Evolutionary conservation across 2,888 invertebrate genomes (phyloP).

Genomic region (Adineta ricciae): DNA sequence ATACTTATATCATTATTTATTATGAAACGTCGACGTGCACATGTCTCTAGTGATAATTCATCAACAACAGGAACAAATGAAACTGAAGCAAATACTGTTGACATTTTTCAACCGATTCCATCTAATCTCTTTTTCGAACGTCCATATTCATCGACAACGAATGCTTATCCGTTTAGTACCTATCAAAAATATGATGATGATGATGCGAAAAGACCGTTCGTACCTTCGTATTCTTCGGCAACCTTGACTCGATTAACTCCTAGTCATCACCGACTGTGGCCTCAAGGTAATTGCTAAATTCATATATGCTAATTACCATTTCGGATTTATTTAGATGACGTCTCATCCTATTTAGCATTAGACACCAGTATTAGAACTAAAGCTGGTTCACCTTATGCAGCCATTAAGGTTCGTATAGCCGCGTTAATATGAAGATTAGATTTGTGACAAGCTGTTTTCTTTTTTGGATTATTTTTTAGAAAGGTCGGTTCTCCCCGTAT

Average conservation of each 20-base stretch:
- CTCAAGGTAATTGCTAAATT: background rate
- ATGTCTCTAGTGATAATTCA: conserved; percentile 29
- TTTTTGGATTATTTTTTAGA: background rate
- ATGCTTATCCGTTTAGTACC: conserved; percentile 7
- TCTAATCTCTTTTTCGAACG: conserved; percentile 16
- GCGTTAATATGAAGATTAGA: too few relatives aligned
- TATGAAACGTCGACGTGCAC: conserved; percentile 23
- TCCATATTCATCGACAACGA: background rate
- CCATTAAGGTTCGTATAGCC: background rate
- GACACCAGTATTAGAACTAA: background rate
- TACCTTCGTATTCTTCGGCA: background rate
- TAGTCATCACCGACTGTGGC: background rate
- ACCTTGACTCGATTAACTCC: background rate
- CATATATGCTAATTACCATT: background rate
- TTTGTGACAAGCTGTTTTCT: too few relatives aligned
- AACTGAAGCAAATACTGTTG: conserved; percentile 33
- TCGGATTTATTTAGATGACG: background rate
- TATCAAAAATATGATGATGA: conserved; percentile 3
- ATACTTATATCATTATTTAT: conserved; percentile 28
- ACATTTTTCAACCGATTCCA: conserved; percentile 32
- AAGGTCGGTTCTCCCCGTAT: conserved; percentile 20
- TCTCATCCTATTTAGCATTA: background rate
- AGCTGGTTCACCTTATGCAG: background rate
- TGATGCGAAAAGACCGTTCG: conserved; percentile 12
- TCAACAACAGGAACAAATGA: conserved; percentile 33